Percentiles rank a stretch among this genome's conserved stretches.
Conservation (phyloP, 2,888 invertebrate genomes). For the Polydrusus tereticollis region DNA sequence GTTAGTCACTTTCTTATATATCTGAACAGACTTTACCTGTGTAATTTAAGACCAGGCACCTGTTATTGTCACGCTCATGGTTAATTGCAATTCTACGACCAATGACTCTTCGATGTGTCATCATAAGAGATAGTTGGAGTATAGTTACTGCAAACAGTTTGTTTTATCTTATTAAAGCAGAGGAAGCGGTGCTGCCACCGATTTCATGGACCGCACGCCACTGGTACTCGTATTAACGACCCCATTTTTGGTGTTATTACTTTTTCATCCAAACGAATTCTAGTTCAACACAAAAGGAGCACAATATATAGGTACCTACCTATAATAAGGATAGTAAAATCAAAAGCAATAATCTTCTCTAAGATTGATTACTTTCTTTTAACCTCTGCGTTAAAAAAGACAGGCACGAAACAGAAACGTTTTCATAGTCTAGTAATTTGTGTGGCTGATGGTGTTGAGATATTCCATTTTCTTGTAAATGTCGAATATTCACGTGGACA, state of each 20-base stretch:
- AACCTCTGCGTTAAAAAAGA: conserved; percentile 30
- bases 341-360: conserved; percentile 32
- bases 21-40: no score
- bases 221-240: conserved; percentile 6
- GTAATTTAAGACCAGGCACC: no score
- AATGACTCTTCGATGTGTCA: no score
- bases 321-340: conserved; percentile 23
- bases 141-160: no score
- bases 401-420: conserved; percentile 12
- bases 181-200: no score
- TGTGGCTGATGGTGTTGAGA: conserved; percentile 29
- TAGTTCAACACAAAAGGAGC: conserved; percentile 18
- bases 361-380: conserved; percentile 36
- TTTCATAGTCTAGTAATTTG: conserved; percentile 33
- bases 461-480: conserved; percentile 31
- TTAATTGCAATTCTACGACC: no score
- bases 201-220: no score
- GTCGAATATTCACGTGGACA: conserved; percentile 29
- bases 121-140: no score
- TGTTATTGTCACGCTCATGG: no score
- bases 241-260: neutral
- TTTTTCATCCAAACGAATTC: neutral
- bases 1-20: no score
- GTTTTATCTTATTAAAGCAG: no score
- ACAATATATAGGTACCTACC: no score